Conservation (phyloP, 2,113 vertebrate species). For the Puffinus mauretanicus region DNA sequence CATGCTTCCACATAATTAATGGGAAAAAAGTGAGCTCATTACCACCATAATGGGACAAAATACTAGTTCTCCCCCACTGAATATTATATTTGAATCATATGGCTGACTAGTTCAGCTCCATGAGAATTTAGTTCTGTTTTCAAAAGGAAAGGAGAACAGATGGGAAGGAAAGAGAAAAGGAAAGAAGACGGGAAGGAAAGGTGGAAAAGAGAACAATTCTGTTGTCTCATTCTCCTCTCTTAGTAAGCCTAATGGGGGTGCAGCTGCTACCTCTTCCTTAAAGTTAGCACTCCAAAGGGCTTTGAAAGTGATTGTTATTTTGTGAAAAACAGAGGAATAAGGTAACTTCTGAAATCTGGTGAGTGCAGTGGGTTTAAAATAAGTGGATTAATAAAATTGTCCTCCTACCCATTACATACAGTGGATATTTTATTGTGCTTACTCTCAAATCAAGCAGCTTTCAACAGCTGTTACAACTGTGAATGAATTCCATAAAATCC, state of each 20-base stretch:
- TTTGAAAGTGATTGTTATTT: neutral
- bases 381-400: neutral
- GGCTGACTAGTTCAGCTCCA: neutral
- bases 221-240: neutral
- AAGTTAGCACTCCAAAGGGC: neutral
- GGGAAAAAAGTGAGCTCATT: neutral
- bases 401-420: rapidly evolving
- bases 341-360: neutral
- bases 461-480: neutral
- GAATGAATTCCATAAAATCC: neutral
- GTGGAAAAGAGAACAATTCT: neutral
- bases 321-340: neutral
- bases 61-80: neutral
- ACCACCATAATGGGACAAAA: neutral
- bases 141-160: neutral
- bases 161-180: neutral
- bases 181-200: neutral
- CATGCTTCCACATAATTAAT: neutral
- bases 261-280: neutral
- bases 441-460: neutral
- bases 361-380: neutral
- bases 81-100: neutral
- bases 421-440: neutral
- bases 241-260: neutral
- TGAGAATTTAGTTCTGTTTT: neutral